Percentiles rank a stretch among this genome's conserved stretches.
Evolutionary conservation across 2,113 vertebrate genomes (phyloP).

Genomic region (Rhineura floridana): DNA sequence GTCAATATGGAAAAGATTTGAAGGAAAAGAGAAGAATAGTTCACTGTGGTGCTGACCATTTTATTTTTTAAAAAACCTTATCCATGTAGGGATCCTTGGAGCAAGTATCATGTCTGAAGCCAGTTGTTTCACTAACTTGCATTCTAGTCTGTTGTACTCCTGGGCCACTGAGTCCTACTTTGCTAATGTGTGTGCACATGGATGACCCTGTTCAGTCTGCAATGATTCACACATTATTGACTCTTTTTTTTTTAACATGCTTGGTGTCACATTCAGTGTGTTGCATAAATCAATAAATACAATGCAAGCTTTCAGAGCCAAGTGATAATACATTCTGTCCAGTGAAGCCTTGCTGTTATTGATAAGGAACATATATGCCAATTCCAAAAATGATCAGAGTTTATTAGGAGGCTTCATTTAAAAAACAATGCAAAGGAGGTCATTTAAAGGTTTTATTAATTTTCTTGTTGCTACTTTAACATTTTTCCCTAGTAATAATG

Average conservation of each 20-base stretch:
- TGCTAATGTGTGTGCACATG: too few relatives aligned
- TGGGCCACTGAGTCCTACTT: not conserved
- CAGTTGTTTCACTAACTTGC: not conserved
- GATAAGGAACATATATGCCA: not conserved
- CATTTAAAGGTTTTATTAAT: constrained; percentile 52
- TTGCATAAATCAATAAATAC: not conserved
- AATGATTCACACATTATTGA: not conserved
- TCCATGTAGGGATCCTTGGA: not conserved
- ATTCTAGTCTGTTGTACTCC: not conserved
- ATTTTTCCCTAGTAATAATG: constrained; percentile 45
- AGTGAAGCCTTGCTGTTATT: not conserved
- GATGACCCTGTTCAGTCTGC: not conserved
- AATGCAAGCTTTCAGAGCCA: not conserved
- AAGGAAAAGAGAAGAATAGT: not conserved
- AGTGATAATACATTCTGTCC: not conserved
- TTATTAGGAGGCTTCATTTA: not conserved
- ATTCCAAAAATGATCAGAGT: not conserved
- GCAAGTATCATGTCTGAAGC: not conserved
- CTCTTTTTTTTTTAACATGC: not conserved
- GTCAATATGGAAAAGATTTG: not conserved
- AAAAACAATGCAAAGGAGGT: constrained; percentile 19
- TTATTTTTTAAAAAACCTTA: not conserved
- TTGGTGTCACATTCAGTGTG: not conserved
- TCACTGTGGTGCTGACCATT: not conserved
- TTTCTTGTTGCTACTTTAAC: constrained; percentile 39